These are phyloP conservation scores for Epizoanthus illoricatus DNA, from an alignment of 92 coral and sea anemone genomes.

Conservation along the genomic window DNA sequence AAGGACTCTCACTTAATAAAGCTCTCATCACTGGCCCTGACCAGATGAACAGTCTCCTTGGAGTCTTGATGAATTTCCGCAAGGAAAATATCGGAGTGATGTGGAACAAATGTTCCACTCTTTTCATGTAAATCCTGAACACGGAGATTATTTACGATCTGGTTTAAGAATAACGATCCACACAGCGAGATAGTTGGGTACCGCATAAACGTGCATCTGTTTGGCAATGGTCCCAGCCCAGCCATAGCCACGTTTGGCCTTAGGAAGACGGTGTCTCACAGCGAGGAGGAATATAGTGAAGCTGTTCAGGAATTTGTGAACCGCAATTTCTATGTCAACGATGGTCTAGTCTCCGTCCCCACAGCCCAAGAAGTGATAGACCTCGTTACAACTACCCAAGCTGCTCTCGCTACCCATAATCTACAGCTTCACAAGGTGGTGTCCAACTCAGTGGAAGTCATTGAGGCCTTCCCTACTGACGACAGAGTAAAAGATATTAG, in stretches of 20 bases:
- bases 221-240: conserved; percentile 46
- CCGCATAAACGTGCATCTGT: conserved; percentile 45
- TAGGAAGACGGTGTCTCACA: conserved; percentile 38
- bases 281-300: conserved; percentile 27
- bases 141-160: conserved; percentile 42
- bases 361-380: conserved; percentile 41
- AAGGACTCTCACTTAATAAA: conserved; percentile 54
- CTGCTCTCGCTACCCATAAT: conserved; percentile 40
- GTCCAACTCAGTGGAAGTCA: conserved; percentile 45
- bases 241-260: conserved; percentile 48
- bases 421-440: conserved; percentile 52
- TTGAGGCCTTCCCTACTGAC: conserved; percentile 50
- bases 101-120: conserved; percentile 61
- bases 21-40: conserved; percentile 59
- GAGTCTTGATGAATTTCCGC: conserved; percentile 57
- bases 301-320: conserved; percentile 27
- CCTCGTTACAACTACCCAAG: conserved; percentile 41
- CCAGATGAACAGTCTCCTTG: conserved; percentile 51
- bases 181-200: conserved; percentile 34
- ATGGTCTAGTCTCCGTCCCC: conserved; percentile 35
- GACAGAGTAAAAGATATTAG: conserved; percentile 23
- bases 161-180: conserved; percentile 46
- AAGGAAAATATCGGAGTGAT: conserved; percentile 54
- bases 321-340: conserved; percentile 40
- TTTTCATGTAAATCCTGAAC: conserved; percentile 52